Evolutionary conservation across 2,797 vertebrate genomes (phyloP).

Genomic region (Dipus sagitta): DNA sequence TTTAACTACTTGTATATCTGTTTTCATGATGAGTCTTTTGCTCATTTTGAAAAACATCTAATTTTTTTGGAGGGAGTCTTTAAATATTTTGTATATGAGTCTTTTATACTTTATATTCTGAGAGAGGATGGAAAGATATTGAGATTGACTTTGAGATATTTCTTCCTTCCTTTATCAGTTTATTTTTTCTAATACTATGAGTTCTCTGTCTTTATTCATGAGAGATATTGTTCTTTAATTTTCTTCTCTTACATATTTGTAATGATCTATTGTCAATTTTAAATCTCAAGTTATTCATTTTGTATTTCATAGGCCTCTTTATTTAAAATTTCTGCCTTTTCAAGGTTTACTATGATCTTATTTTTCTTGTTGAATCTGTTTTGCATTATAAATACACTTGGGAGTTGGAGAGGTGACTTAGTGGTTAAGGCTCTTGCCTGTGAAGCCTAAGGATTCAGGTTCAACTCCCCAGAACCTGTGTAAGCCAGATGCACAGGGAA

Average conservation of each 20-base stretch:
- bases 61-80: neutral
- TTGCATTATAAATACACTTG: conserved; percentile 25
- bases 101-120: neutral
- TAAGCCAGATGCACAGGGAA: no score
- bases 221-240: conserved; percentile 14
- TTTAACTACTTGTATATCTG: neutral
- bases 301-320: neutral
- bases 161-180: neutral
- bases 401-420: no score
- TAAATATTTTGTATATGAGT: neutral
- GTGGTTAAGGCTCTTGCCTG: no score
- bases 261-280: neutral
- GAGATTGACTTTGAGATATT: neutral
- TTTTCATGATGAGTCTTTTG: neutral
- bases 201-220: neutral
- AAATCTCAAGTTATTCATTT: neutral
- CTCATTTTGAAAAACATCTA: neutral
- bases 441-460: no score
- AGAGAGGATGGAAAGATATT: neutral
- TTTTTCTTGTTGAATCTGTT: conserved; percentile 45
- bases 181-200: neutral
- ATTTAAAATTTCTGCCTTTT: conserved; percentile 2
- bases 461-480: no score
- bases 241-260: conserved; percentile 1
- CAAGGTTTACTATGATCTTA: conserved; percentile 28